These are phyloP conservation scores for Diadophis punctatus DNA, from an alignment of 2,113 vertebrate genomes.

Conservation along the genomic window DNA sequence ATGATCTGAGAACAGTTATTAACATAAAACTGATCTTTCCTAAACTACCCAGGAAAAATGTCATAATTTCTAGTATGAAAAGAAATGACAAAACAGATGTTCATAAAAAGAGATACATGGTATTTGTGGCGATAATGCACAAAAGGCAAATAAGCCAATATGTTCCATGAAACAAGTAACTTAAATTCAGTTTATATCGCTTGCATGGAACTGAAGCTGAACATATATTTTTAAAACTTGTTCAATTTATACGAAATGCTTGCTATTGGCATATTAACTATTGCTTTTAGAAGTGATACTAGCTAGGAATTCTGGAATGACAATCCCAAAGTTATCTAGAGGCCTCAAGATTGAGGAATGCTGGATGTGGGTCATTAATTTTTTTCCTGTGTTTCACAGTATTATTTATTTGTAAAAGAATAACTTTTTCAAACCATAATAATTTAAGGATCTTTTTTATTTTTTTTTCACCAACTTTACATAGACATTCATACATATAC, in stretches of 20 bases:
- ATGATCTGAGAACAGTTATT: background rate
- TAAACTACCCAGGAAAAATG: background rate
- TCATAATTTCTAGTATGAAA: background rate
- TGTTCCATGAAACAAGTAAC: background rate
- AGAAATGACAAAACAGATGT: background rate
- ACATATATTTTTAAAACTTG: background rate
- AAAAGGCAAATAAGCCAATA: background rate
- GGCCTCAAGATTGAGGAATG: background rate
- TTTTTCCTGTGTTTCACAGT: background rate
- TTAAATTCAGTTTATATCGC: slow-evolving; percentile 3
- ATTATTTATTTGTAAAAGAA: background rate
- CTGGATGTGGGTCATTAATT: background rate
- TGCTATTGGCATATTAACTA: background rate
- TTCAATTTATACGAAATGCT: background rate
- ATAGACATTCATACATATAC: too few relatives aligned
- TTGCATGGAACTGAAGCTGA: background rate
- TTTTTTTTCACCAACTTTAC: too few relatives aligned
- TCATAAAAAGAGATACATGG: slow-evolving; percentile 2
- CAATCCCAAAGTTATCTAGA: background rate
- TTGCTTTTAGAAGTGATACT: background rate
- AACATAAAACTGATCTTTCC: background rate
- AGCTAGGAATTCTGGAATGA: background rate
- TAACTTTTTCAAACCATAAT: background rate
- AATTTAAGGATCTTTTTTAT: too few relatives aligned
- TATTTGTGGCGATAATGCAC: slow-evolving; percentile 1